Evolutionary conservation across 2,797 vertebrate genomes (phyloP).

Genomic region (Pangasius macronema): DNA sequence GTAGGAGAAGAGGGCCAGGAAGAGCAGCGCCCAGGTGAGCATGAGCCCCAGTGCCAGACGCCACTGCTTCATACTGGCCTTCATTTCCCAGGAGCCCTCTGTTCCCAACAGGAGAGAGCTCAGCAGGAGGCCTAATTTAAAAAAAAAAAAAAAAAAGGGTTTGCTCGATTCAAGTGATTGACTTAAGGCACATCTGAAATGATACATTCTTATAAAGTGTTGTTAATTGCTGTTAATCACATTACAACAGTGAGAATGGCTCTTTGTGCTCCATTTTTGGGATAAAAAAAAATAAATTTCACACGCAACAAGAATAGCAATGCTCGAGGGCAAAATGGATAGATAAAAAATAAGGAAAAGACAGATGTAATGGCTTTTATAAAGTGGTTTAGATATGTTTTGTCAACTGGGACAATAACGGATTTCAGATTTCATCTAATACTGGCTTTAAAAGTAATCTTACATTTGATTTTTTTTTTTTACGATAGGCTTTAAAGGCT

Average conservation of each 20-base stretch:
- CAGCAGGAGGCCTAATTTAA: slow-evolving; percentile 51
- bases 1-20: slow-evolving; percentile 90
- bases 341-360: background rate
- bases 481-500: background rate
- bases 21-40: slow-evolving; percentile 91
- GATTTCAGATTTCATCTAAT: background rate
- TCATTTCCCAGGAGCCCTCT: slow-evolving; percentile 65
- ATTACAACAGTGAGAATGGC: background rate
- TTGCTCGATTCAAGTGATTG: background rate
- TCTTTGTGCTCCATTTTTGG: background rate
- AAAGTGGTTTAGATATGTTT: background rate
- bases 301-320: background rate
- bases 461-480: background rate
- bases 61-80: slow-evolving; percentile 85
- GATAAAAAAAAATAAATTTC: background rate
- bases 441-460: background rate
- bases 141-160: background rate
- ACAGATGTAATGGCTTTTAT: background rate
- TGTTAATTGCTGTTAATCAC: background rate
- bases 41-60: slow-evolving; percentile 88
- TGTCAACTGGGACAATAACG: background rate
- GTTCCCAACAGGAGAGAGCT: slow-evolving; percentile 41
- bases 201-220: background rate
- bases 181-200: background rate
- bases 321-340: background rate